A percentile compares a stretch with the other conserved stretches of the same genome.
Evolutionary conservation across 2,888 invertebrate species (phyloP).

Genomic region (Pachymerium ferrugineum): DNA sequence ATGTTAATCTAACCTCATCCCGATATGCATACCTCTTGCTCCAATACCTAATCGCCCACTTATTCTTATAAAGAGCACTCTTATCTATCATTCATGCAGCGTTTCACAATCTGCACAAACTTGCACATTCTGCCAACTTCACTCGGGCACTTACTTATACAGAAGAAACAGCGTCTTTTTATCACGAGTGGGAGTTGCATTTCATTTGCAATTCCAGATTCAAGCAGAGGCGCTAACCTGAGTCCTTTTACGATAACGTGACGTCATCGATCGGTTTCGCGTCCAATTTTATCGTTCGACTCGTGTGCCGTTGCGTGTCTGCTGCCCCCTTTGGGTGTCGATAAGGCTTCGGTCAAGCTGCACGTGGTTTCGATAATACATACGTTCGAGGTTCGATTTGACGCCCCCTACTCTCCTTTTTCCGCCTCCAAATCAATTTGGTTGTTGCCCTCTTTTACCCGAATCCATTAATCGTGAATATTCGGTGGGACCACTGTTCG

Average conservation of each 20-base stretch:
- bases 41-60: too few species aligned
- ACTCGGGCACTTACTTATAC: too few species aligned
- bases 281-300: neutral
- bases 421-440: neutral
- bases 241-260: neutral
- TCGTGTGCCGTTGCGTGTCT: neutral
- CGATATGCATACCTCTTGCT: too few species aligned
- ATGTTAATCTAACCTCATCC: too few species aligned
- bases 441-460: neutral
- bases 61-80: too few species aligned
- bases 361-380: neutral
- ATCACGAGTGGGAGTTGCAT: constrained; percentile 4
- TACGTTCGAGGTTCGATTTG: neutral
- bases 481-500: too few species aligned
- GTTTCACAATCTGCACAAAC: neutral
- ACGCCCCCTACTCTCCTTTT: neutral
- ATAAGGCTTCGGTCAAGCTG: neutral
- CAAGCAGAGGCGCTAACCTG: neutral
- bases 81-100: constrained; percentile 1
- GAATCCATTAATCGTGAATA: too few species aligned
- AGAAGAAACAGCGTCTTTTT: neutral
- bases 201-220: constrained; percentile 1
- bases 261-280: neutral
- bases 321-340: neutral
- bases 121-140: neutral